Percentiles rank a stretch among this genome's conserved stretches.
These are phyloP conservation scores for Bombus sylvicola DNA, from an alignment of 1,140 invertebrate species.

Conservation along the genomic window DNA sequence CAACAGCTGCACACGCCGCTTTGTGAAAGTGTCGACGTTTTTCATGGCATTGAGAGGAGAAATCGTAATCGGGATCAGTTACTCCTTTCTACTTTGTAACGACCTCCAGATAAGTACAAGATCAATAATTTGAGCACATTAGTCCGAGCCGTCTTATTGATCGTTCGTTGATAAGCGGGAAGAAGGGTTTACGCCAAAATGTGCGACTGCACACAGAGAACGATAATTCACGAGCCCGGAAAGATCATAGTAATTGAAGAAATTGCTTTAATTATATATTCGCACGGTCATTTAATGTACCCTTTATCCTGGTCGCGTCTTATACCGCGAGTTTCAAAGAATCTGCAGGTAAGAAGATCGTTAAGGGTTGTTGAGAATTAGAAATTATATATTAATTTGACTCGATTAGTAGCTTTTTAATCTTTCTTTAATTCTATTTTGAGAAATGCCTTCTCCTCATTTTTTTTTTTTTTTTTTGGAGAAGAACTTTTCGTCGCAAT, in stretches of 20 bases:
- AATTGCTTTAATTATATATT: constrained; percentile 1
- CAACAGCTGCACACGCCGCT: constrained; percentile 57
- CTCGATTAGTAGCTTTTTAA: neutral
- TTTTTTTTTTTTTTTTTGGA: neutral
- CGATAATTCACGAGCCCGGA: neutral
- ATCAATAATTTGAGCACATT: constrained; percentile 11
- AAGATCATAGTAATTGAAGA: neutral
- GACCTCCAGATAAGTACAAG: neutral
- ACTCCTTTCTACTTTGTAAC: constrained; percentile 35
- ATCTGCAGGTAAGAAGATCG: neutral
- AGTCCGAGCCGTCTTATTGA: neutral
- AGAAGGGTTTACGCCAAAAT: neutral
- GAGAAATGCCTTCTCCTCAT: no score
- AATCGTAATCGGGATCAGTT: constrained; percentile 57
- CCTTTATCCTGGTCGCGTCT: neutral
- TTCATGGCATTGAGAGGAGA: constrained; percentile 62
- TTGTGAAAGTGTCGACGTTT: constrained; percentile 67
- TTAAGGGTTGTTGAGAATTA: neutral
- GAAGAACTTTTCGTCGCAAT: no score
- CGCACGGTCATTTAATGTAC: neutral
- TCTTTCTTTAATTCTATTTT: no score
- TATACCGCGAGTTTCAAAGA: neutral
- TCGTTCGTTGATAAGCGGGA: neutral
- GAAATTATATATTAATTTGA: no score
- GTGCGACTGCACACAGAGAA: neutral